phyloP scores from a whole-genome alignment of 2,113 vertebrate species.

The Epinephelus lanceolatus region DNA sequence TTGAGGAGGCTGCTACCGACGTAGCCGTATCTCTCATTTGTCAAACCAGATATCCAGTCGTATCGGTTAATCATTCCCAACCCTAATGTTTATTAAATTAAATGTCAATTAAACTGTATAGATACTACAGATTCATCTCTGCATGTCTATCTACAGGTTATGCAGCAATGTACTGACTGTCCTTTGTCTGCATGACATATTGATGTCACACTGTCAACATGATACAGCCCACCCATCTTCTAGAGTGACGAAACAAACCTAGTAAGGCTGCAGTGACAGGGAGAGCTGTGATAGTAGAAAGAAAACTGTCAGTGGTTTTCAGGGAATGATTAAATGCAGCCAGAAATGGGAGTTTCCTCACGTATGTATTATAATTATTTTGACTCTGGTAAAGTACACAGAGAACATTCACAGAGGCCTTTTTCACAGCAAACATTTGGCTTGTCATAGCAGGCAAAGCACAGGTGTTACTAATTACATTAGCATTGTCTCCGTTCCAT shows the following conservation, averaged over 20 bases:
- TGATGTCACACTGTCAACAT: background rate
- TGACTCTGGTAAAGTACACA: background rate
- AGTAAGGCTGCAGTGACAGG: background rate
- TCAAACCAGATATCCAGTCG: no score
- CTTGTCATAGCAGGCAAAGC: background rate
- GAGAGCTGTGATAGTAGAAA: background rate
- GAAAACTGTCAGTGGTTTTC: background rate
- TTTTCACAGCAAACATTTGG: no score
- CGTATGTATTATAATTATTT: background rate
- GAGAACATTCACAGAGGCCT: background rate
- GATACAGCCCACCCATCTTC: background rate
- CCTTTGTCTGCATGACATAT: background rate
- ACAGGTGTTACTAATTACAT: background rate
- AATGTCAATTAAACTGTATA: background rate
- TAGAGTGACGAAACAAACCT: conserved; percentile 7
- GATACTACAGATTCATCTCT: background rate
- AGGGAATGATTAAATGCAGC: background rate
- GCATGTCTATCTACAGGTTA: background rate
- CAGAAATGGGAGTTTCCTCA: no score
- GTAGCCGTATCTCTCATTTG: no score
- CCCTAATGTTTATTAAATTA: no score
- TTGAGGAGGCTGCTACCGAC: no score
- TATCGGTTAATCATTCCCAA: no score
- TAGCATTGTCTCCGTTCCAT: background rate
- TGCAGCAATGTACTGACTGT: conserved; percentile 4